Conservation (phyloP, 2,113 vertebrate genomes). For the Stegastes partitus region DNA sequence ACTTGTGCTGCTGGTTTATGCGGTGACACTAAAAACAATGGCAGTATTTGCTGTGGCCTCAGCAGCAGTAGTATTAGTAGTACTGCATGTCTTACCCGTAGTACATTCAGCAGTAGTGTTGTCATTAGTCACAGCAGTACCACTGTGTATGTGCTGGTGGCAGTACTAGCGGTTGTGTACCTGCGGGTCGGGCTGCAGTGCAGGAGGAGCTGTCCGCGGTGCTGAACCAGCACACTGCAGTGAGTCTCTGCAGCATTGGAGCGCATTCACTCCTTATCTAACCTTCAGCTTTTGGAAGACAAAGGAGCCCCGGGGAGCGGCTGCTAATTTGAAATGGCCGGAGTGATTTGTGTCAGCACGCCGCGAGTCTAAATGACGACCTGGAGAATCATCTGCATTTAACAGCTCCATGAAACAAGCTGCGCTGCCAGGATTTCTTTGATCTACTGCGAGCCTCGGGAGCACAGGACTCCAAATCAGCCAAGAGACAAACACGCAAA, state of each 20-base stretch:
- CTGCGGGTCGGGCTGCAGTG: background rate
- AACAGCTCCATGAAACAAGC: background rate
- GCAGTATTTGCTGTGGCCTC: background rate
- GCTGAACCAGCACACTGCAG: slow-evolving; percentile 60
- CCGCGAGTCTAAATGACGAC: slow-evolving; percentile 31
- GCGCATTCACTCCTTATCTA: slow-evolving; percentile 16
- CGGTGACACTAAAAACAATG: no score
- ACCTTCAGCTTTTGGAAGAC: slow-evolving; percentile 45
- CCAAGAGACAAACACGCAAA: slow-evolving; percentile 41
- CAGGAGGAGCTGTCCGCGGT: slow-evolving; percentile 65
- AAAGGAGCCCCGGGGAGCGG: slow-evolving; percentile 1
- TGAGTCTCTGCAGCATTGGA: background rate
- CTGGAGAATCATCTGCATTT: slow-evolving; percentile 44
- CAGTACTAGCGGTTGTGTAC: background rate
- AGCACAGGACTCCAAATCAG: slow-evolving; percentile 26
- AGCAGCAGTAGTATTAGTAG: background rate
- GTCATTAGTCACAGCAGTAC: background rate
- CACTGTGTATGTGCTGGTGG: background rate
- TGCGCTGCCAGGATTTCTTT: slow-evolving; percentile 23
- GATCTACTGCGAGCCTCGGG: slow-evolving; percentile 34
- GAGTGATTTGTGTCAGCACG: slow-evolving; percentile 50
- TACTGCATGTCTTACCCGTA: background rate
- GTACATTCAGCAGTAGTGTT: background rate
- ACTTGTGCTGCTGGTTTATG: no score
- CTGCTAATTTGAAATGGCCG: slow-evolving; percentile 38